These are phyloP conservation scores for Actinostola sp. DNA, from an alignment of 92 coral and sea anemone genomes.

Conservation along the genomic window DNA sequence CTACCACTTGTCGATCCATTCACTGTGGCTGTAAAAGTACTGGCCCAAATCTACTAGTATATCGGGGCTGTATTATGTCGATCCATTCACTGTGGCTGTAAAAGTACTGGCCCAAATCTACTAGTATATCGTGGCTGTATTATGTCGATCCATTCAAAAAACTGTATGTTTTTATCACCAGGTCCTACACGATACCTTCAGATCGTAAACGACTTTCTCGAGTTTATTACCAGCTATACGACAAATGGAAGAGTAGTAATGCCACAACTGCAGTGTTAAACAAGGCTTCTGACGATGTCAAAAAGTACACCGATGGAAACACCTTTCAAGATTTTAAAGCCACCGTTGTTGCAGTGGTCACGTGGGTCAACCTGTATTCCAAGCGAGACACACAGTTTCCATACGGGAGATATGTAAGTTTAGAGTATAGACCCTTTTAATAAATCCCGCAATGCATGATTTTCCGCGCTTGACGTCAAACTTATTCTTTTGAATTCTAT, in stretches of 20 bases:
- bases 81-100: too few relatives aligned
- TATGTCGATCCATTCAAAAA: neutral
- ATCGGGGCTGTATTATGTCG: too few relatives aligned
- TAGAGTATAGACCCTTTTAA: too few relatives aligned
- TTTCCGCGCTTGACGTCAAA: too few relatives aligned
- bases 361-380: slow-evolving; percentile 25
- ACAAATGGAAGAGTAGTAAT: slow-evolving; percentile 2
- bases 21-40: too few relatives aligned
- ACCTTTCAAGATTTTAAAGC: slow-evolving; percentile 1
- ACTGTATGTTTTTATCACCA: neutral
- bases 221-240: slow-evolving; percentile 13
- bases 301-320: slow-evolving; percentile 1
- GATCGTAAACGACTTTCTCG: slow-evolving; percentile 21
- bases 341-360: slow-evolving; percentile 16
- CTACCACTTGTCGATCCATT: too few relatives aligned
- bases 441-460: too few relatives aligned
- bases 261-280: neutral
- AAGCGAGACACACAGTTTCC: neutral
- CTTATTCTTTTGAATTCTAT: too few relatives aligned
- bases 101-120: too few relatives aligned
- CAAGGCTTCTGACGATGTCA: slow-evolving; percentile 23
- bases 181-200: slow-evolving; percentile 1
- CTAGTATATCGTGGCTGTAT: too few relatives aligned
- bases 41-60: too few relatives aligned
- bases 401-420: slow-evolving; percentile 1